A percentile compares a stretch with the other conserved stretches of the same genome.
Conservation (phyloP, 2,797 vertebrate species). For the Eremophila alpestris region DNA sequence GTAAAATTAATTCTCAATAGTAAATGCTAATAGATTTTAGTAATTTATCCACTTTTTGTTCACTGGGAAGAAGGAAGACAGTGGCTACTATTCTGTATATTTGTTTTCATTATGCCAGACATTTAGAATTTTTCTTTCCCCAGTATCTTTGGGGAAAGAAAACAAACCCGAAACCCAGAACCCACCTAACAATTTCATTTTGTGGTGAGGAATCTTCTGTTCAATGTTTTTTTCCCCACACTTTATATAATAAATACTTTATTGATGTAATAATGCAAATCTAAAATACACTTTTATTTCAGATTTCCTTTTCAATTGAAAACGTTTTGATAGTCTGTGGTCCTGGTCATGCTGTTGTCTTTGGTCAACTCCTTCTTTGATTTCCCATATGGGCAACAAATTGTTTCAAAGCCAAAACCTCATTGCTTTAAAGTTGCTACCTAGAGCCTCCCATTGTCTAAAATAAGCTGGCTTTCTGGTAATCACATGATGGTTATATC, state of each 20-base stretch:
- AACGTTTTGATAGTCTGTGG: not conserved
- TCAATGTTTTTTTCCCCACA: not conserved
- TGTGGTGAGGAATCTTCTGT: not conserved
- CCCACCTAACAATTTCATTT: not conserved
- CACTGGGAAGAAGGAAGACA: not conserved
- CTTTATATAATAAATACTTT: not conserved
- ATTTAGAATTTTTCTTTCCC: not conserved
- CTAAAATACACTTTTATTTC: not conserved
- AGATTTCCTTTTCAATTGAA: not conserved
- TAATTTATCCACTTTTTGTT: not conserved
- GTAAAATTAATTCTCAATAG: not conserved
- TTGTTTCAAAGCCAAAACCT: not conserved
- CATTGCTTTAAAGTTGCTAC: not conserved
- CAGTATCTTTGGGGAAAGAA: not conserved
- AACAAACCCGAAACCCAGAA: not conserved
- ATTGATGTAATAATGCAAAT: not conserved
- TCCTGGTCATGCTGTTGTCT: not conserved
- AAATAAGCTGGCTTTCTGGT: constrained; percentile 46
- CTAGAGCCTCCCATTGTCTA: not conserved
- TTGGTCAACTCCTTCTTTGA: not conserved
- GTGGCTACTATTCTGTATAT: not conserved
- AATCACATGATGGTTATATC: constrained; percentile 39
- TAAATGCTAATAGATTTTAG: not conserved
- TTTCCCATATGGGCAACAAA: not conserved
- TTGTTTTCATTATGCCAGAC: not conserved